Percentiles rank a stretch among this genome's conserved stretches.
Evolutionary conservation across 2,113 vertebrate species (phyloP).

Genomic region (Onychostoma macrolepis): DNA sequence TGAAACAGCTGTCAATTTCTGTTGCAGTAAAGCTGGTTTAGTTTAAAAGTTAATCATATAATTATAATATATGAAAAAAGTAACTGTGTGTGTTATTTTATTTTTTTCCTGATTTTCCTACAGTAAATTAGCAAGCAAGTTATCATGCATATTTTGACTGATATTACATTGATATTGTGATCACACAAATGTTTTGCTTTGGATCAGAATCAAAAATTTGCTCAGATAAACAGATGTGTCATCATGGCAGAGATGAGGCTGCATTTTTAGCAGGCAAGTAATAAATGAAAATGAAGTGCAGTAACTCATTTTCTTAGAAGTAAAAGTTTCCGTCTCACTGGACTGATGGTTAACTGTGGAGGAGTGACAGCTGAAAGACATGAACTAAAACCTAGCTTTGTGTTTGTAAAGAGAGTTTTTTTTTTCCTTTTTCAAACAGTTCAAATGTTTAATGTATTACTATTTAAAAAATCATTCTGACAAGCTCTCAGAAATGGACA

Average conservation of each 20-base stretch:
- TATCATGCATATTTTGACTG: neutral
- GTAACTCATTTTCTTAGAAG: neutral
- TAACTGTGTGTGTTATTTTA: neutral
- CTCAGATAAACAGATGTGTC: neutral
- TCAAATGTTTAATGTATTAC: neutral
- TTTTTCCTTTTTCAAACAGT: neutral
- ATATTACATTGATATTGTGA: neutral
- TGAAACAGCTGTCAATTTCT: neutral
- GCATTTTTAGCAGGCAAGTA: neutral
- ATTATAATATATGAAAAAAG: neutral
- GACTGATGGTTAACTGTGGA: conserved; percentile 19
- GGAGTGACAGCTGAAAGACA: neutral
- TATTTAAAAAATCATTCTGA: conserved; percentile 1
- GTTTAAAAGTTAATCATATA: neutral
- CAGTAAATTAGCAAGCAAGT: neutral
- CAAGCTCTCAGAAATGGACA: neutral
- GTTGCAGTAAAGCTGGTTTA: neutral
- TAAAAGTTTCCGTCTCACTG: neutral
- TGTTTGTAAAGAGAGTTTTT: conserved; percentile 2
- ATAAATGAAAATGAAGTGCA: neutral
- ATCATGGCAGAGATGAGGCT: neutral
- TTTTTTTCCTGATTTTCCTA: neutral
- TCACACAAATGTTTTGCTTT: neutral
- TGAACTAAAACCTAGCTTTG: neutral
- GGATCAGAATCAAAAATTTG: neutral